Evolutionary conservation across 2,113 vertebrate genomes (phyloP).

Genomic region (Oreotrochilus melanogaster): DNA sequence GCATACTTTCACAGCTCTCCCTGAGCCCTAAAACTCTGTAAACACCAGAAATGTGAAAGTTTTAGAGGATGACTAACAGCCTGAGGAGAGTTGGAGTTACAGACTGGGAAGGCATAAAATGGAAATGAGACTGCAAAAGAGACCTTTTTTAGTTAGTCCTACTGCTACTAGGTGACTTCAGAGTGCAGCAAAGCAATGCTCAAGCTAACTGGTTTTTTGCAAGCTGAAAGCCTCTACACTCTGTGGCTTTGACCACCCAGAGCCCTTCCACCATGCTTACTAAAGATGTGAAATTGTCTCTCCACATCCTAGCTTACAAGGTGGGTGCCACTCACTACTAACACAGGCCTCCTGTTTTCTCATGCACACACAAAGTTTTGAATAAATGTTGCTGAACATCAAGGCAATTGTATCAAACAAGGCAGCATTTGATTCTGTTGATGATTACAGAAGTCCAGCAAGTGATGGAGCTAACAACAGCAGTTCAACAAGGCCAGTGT

Average conservation of each 20-base stretch:
- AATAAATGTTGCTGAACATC: neutral
- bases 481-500: neutral
- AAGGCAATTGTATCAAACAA: neutral
- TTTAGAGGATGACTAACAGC: constrained; percentile 45
- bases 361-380: neutral
- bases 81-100: constrained; percentile 22
- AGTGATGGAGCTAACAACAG: neutral
- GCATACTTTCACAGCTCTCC: constrained; percentile 31
- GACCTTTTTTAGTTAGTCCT: neutral
- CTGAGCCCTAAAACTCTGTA: constrained; percentile 31
- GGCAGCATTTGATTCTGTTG: neutral
- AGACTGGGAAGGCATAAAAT: constrained; percentile 27
- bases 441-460: neutral
- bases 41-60: constrained; percentile 47
- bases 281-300: neutral
- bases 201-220: neutral
- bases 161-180: rapidly evolving
- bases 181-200: neutral
- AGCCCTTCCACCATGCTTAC: neutral
- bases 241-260: no score
- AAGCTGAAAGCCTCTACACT: neutral
- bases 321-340: neutral
- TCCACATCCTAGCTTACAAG: neutral
- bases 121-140: constrained; percentile 1
- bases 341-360: neutral